Percentiles rank a stretch among this genome's conserved stretches.
phyloP scores from a whole-genome alignment of 2,113 vertebrate genomes.

The Balaenoptera acutorostrata region DNA sequence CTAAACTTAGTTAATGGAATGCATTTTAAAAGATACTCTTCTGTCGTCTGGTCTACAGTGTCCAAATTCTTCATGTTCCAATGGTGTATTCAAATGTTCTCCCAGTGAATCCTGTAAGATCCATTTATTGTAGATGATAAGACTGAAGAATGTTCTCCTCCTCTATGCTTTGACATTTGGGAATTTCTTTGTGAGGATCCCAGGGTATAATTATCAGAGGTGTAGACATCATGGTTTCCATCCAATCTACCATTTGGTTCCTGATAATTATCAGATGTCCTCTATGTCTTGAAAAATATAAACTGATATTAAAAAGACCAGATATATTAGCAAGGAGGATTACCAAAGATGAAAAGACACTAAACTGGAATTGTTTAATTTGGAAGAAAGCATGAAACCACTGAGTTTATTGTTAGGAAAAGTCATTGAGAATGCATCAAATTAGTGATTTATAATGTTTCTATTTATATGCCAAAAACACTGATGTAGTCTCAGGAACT shows the following conservation, averaged over 20 bases:
- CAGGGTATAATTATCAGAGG: background rate
- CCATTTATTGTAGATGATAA: background rate
- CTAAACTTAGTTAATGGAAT: background rate
- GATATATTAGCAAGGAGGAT: background rate
- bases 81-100: background rate
- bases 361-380: background rate
- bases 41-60: background rate
- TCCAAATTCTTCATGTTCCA: background rate
- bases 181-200: background rate
- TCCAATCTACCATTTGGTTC: background rate
- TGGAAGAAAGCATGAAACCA: background rate
- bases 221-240: background rate
- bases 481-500: background rate
- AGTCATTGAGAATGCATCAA: background rate
- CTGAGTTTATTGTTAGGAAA: background rate
- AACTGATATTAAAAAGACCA: background rate
- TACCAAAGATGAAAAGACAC: background rate
- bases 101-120: background rate
- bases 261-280: background rate
- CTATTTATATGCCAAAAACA: background rate
- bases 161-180: background rate
- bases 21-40: background rate
- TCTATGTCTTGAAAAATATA: background rate
- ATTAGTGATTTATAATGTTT: background rate
- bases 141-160: background rate